Percentiles rank a stretch among this genome's conserved stretches.
phyloP scores from a whole-genome alignment of 2,888 invertebrate genomes.

The Dyspetes luteomarginatus region DNA sequence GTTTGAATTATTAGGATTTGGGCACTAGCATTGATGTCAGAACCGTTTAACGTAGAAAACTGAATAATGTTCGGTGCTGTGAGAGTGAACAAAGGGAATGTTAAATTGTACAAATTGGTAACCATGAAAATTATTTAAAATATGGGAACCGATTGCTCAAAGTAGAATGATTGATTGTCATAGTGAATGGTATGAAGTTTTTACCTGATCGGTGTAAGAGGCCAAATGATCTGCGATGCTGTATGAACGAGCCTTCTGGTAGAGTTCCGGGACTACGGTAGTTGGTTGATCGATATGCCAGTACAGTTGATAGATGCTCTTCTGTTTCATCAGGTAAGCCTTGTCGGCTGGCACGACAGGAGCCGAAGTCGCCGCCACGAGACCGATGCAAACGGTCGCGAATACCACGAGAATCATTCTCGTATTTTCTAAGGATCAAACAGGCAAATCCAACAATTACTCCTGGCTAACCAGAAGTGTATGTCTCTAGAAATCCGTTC shows the following conservation, averaged over 20 bases:
- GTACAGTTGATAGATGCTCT: constrained; percentile 84
- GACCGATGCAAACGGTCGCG: constrained; percentile 81
- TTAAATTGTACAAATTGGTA: background rate
- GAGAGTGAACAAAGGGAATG: background rate
- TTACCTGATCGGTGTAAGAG: constrained; percentile 74
- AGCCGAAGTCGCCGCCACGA: constrained; percentile 79
- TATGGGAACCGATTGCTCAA: background rate
- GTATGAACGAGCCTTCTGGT: constrained; percentile 73
- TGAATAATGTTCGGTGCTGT: background rate
- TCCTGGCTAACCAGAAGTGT: constrained; percentile 55
- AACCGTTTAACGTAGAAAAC: background rate
- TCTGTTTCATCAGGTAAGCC: constrained; percentile 83
- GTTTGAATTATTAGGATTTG: background rate
- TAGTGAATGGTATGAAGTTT: constrained; percentile 10
- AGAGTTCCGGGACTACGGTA: constrained; percentile 73
- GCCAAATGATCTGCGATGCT: constrained; percentile 71
- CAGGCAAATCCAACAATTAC: constrained; percentile 1
- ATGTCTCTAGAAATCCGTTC: background rate
- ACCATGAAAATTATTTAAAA: background rate
- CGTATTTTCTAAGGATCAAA: constrained; percentile 9
- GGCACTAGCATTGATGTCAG: background rate
- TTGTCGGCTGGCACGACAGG: constrained; percentile 72
- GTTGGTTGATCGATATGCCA: constrained; percentile 82
- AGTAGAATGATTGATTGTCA: too few species aligned
- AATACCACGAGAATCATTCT: constrained; percentile 83